These are phyloP conservation scores for Crocodylus rhombifer DNA, from an alignment of 2,797 vertebrate genomes.

Conservation along the genomic window DNA sequence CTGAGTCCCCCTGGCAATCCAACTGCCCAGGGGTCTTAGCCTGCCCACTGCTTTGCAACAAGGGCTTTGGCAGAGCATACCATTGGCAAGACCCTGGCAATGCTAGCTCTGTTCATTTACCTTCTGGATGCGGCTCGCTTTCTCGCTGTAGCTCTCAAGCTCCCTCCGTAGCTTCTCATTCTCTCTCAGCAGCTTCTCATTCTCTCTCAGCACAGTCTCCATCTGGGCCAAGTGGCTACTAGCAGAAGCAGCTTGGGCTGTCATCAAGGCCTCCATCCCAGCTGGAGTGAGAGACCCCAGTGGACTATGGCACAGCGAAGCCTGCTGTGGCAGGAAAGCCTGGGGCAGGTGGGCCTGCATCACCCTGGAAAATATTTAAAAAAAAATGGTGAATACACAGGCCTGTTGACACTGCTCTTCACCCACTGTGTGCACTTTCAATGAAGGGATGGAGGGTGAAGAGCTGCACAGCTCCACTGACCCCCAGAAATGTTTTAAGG, in stretches of 20 bases:
- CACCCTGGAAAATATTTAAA: conserved; percentile 68
- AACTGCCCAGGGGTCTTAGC: too few relatives aligned
- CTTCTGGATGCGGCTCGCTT: conserved; percentile 91
- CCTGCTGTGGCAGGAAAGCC: conserved; percentile 71
- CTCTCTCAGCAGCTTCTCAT: conserved; percentile 89
- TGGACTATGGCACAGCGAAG: conserved; percentile 68
- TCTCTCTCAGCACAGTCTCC: conserved; percentile 87
- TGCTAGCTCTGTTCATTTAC: conserved; percentile 73
- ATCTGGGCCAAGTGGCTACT: conserved; percentile 81
- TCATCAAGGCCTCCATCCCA: conserved; percentile 84
- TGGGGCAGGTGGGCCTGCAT: conserved; percentile 81
- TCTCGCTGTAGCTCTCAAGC: conserved; percentile 88
- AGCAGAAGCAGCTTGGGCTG: conserved; percentile 63
- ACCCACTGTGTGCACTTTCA: neutral
- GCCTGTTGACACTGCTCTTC: neutral
- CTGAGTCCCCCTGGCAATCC: neutral
- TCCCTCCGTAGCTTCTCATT: conserved; percentile 88
- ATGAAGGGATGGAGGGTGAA: neutral
- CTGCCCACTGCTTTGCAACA: neutral
- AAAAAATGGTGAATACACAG: neutral
- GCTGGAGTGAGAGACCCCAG: conserved; percentile 81
- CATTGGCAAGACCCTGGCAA: neutral
- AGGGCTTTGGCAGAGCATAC: neutral
- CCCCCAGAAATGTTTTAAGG: neutral
- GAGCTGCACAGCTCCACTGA: neutral